A percentile compares a stretch with the other conserved stretches of the same genome.
Conservation (phyloP, 1,140 invertebrate genomes). For the Bombus sibiricus region DNA sequence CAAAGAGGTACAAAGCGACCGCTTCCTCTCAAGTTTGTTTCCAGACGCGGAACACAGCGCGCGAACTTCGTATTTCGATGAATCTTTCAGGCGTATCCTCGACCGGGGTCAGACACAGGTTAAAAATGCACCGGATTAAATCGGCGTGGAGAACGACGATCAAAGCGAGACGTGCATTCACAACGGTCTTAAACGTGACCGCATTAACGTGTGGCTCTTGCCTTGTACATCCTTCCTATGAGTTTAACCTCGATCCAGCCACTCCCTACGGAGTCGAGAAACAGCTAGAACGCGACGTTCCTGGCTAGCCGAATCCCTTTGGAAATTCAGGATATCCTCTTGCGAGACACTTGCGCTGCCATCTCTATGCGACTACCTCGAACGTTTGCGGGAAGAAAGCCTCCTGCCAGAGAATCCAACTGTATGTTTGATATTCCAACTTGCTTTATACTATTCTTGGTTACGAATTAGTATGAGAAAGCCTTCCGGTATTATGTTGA, state of each 20-base stretch:
- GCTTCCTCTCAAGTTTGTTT: background rate
- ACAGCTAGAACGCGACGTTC: constrained; percentile 57
- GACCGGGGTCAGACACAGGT: background rate
- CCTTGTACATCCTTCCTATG: constrained; percentile 39
- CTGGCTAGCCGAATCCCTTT: constrained; percentile 66
- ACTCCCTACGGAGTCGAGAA: background rate
- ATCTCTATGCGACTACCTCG: constrained; percentile 53
- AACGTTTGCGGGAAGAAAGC: constrained; percentile 59
- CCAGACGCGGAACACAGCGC: background rate
- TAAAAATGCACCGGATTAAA: constrained; percentile 37
- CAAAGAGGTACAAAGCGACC: no score
- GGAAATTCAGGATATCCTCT: constrained; percentile 70
- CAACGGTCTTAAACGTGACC: constrained; percentile 43
- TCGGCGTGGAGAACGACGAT: background rate
- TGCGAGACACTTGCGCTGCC: constrained; percentile 59
- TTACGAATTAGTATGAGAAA: background rate
- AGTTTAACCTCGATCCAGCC: constrained; percentile 44
- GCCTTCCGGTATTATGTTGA: background rate
- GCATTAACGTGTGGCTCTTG: constrained; percentile 50
- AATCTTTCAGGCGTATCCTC: background rate
- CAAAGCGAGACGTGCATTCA: constrained; percentile 42
- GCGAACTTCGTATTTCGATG: background rate
- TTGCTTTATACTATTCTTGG: background rate
- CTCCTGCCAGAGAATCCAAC: constrained; percentile 32
- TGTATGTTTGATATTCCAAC: constrained; percentile 10